Percentiles rank a stretch among this genome's conserved stretches.
phyloP scores from a whole-genome alignment of 1,140 invertebrate species.

The Leptoteleia sp. region DNA sequence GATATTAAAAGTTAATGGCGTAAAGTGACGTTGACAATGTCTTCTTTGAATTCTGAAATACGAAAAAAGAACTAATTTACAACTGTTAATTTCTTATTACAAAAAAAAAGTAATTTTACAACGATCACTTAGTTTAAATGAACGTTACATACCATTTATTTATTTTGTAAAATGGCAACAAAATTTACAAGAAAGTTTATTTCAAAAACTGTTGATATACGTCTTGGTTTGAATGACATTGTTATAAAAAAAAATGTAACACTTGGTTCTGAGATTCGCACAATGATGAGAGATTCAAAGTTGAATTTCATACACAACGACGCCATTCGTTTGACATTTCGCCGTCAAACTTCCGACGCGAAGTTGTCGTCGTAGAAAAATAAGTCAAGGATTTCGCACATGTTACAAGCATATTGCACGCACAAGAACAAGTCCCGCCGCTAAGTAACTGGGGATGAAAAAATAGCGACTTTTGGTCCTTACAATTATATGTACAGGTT shows the following conservation, averaged over 20 bases:
- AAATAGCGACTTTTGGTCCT: slow-evolving; percentile 23
- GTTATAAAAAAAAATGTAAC: no score
- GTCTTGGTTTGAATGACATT: background rate
- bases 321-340: slow-evolving; percentile 36
- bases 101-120: no score
- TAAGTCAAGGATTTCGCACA: slow-evolving; percentile 41
- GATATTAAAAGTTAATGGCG: no score
- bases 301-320: slow-evolving; percentile 17
- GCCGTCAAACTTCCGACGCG: slow-evolving; percentile 19
- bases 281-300: slow-evolving; percentile 24
- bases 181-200: no score
- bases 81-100: no score
- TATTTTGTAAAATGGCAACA: no score
- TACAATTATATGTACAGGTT: slow-evolving; percentile 30
- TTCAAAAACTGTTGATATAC: no score
- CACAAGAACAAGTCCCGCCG: slow-evolving; percentile 16
- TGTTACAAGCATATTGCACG: slow-evolving; percentile 49
- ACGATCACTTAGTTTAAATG: no score
- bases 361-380: slow-evolving; percentile 48
- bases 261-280: slow-evolving; percentile 28
- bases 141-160: no score
- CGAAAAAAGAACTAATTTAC: no score
- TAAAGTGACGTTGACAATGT: no score
- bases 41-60: no score
- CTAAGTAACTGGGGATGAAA: slow-evolving; percentile 10